Evolutionary conservation across 2,797 vertebrate genomes (phyloP).

Genomic region (Etheostoma perlongum): DNA sequence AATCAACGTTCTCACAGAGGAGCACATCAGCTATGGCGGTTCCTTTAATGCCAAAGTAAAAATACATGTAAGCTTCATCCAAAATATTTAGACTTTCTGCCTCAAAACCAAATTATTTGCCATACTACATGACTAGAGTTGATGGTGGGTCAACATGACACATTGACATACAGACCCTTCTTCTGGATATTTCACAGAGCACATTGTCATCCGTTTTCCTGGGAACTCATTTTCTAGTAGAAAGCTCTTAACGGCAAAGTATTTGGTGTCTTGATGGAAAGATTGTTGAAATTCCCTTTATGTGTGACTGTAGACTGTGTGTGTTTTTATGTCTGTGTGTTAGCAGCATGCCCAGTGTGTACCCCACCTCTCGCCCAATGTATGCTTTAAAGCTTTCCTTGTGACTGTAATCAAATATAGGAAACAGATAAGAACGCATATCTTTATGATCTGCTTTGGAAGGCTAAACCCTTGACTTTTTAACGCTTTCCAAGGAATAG

Average conservation of each 20-base stretch:
- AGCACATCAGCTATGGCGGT: neutral
- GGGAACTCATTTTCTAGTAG: neutral
- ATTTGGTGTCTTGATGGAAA: neutral
- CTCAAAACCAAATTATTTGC: neutral
- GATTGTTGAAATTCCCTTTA: neutral
- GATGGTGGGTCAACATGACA: too few relatives aligned
- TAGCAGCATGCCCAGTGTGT: neutral
- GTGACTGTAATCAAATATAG: neutral
- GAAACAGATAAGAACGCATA: neutral
- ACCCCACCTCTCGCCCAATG: neutral
- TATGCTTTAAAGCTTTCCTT: neutral
- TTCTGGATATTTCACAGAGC: neutral
- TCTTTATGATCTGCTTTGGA: constrained; percentile 8
- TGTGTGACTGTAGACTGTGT: neutral
- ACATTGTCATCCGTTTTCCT: neutral
- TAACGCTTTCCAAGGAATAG: constrained; percentile 10
- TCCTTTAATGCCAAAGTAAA: neutral
- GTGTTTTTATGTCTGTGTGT: neutral
- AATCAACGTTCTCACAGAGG: neutral
- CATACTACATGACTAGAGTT: neutral
- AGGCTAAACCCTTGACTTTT: constrained; percentile 8
- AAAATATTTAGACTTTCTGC: neutral
- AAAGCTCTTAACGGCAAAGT: neutral
- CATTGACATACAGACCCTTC: neutral
- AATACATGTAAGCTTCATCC: neutral